A percentile compares a stretch with the other conserved stretches of the same genome.
Evolutionary conservation across 1,140 invertebrate species (phyloP).

Genomic region (Drosophila nasuta): DNA sequence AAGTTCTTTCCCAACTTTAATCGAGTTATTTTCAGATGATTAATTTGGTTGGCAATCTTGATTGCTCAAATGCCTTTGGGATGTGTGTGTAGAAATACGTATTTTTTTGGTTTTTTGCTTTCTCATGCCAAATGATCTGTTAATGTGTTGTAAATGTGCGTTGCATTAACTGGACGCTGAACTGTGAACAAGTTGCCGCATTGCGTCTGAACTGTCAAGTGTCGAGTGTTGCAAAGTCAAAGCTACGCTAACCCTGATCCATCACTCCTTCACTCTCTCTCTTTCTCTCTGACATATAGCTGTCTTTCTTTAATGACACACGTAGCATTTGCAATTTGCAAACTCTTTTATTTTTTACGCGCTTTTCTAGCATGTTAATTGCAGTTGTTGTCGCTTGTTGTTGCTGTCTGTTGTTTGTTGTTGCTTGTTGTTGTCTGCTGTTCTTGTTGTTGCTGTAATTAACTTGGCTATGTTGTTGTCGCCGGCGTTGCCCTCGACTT

Average conservation of each 20-base stretch:
- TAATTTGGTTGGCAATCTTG: background rate
- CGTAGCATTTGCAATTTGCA: constrained; percentile 16
- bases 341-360: constrained; percentile 35
- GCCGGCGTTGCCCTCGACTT: constrained; percentile 22
- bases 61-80: background rate
- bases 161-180: constrained; percentile 46
- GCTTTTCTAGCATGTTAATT: constrained; percentile 30
- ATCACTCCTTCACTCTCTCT: background rate
- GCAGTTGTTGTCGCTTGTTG: constrained; percentile 12
- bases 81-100: background rate
- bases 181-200: constrained; percentile 20
- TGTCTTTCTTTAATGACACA: constrained; percentile 14
- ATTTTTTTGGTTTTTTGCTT: background rate
- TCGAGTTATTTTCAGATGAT: background rate
- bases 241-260: background rate
- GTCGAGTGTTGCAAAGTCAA: constrained; percentile 18
- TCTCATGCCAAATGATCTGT: constrained; percentile 20
- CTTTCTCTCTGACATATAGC: constrained; percentile 3
- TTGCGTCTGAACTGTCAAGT: constrained; percentile 24
- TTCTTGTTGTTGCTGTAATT: constrained; percentile 54
- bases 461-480: constrained; percentile 63
- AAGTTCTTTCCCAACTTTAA: background rate
- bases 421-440: constrained; percentile 26
- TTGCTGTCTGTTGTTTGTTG: constrained; percentile 16
- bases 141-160: constrained; percentile 14